These are phyloP conservation scores for Pteropus rufus DNA, from an alignment of 2,797 vertebrate species.

Conservation along the genomic window DNA sequence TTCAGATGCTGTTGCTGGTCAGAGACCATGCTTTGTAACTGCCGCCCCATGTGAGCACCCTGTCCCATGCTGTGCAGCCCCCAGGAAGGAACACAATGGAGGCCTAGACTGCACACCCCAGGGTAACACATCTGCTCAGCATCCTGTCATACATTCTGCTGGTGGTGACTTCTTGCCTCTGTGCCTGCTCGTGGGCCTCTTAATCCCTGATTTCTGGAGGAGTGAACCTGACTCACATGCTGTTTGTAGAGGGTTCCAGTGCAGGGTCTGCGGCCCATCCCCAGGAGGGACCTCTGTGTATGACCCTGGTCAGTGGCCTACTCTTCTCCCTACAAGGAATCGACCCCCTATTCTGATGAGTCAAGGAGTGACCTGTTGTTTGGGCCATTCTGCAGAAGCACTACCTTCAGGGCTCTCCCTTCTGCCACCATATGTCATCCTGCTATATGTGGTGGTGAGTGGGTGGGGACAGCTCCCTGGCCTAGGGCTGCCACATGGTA, in stretches of 20 bases:
- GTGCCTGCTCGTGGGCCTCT: not conserved
- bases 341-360: not conserved
- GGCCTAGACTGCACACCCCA: not conserved
- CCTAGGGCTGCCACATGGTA: not conserved
- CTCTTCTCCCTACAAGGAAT: not conserved
- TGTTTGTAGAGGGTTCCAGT: not conserved
- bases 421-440: not conserved
- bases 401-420: not conserved
- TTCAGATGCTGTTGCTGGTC: not conserved
- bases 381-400: not conserved
- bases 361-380: accelerated
- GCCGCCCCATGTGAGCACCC: accelerated
- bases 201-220: not conserved
- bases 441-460: not conserved
- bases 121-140: not conserved
- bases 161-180: not conserved
- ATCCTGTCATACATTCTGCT: not conserved
- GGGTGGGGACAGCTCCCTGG: not conserved
- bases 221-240: not conserved
- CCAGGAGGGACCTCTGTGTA: not conserved
- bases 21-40: not conserved
- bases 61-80: not conserved
- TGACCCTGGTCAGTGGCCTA: not conserved
- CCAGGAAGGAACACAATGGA: not conserved
- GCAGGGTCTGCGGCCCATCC: not conserved